These are phyloP conservation scores for Sceloporus undulatus DNA, from an alignment of 2,113 vertebrate species.

Conservation along the genomic window DNA sequence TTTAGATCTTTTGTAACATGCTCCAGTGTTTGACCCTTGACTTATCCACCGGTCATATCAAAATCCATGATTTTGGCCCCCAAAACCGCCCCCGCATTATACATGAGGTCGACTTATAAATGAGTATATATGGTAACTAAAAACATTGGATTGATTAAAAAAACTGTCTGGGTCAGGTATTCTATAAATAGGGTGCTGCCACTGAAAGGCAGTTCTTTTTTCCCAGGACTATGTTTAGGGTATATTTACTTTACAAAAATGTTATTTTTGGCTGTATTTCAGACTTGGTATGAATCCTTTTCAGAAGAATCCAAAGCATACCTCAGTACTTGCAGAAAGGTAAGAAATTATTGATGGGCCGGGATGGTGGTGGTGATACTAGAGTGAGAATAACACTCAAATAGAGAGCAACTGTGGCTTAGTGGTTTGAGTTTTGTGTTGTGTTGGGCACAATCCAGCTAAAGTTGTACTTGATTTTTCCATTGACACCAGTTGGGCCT, in stretches of 20 bases:
- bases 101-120: too few relatives aligned
- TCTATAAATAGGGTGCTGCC: too few relatives aligned
- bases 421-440: too few relatives aligned
- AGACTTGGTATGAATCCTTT: constrained; percentile 95
- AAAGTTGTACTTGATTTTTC: background rate
- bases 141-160: background rate
- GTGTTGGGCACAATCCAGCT: background rate
- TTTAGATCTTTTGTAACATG: too few relatives aligned
- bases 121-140: background rate
- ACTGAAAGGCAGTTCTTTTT: too few relatives aligned
- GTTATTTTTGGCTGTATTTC: constrained; percentile 55
- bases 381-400: too few relatives aligned
- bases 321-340: constrained; percentile 92
- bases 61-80: too few relatives aligned
- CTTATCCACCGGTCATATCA: too few relatives aligned
- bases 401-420: background rate
- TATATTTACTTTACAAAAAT: background rate
- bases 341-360: constrained; percentile 49
- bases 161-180: too few relatives aligned
- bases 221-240: too few relatives aligned
- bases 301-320: constrained; percentile 95
- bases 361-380: background rate
- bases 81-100: too few relatives aligned
- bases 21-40: too few relatives aligned
- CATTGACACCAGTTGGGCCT: background rate